phyloP scores from a whole-genome alignment of 2,113 vertebrate species.

The Pomatostomus ruficeps region DNA sequence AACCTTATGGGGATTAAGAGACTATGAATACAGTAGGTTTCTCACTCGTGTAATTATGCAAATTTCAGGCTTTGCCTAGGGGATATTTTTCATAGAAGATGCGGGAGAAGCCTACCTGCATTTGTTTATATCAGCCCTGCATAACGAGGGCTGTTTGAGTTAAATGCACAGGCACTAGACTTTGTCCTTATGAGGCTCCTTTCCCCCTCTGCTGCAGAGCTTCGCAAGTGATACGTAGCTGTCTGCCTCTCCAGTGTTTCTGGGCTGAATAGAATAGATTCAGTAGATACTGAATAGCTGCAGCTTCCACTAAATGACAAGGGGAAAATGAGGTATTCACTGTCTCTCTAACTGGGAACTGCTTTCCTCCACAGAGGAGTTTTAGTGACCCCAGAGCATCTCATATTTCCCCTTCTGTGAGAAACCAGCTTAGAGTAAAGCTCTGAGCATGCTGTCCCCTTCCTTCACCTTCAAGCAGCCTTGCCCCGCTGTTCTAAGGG shows the following conservation, averaged over 20 bases:
- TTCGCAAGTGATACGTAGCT: accelerated
- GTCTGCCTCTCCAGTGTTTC: background rate
- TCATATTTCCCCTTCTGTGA: background rate
- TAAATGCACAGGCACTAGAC: background rate
- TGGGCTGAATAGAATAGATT: background rate
- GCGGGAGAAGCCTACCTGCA: background rate
- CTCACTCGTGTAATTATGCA: constrained; percentile 14
- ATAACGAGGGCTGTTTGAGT: background rate
- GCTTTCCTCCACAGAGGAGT: background rate
- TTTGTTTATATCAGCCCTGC: background rate
- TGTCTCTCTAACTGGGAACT: background rate
- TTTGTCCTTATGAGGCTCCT: background rate
- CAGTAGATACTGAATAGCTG: background rate
- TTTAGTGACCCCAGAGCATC: background rate
- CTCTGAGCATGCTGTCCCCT: background rate
- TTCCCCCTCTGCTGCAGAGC: background rate
- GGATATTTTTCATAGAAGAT: background rate
- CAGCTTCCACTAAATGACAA: background rate
- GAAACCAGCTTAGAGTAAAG: background rate
- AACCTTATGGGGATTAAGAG: background rate
- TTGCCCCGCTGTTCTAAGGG: background rate
- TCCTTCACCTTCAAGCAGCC: background rate
- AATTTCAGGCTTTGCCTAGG: background rate
- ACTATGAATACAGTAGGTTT: background rate
- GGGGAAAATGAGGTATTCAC: background rate